phyloP scores from a whole-genome alignment of 2,888 invertebrate genomes.

The Leistus spinibarbis region DNA sequence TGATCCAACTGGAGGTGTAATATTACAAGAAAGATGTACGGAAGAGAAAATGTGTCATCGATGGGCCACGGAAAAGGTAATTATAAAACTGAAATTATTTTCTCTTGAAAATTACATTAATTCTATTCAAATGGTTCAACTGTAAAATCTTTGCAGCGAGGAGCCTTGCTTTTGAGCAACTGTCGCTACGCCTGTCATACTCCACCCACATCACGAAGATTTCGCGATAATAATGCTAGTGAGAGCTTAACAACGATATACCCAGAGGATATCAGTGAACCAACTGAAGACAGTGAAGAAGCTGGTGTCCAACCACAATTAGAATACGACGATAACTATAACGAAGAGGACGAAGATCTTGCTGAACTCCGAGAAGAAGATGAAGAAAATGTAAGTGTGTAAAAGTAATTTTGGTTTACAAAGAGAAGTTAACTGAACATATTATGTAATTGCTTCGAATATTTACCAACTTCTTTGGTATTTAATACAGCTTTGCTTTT shows the following conservation, averaged over 20 bases:
- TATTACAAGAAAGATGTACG: conserved; percentile 75
- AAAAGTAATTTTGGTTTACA: no score
- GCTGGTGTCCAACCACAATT: conserved; percentile 51
- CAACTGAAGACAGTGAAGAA: conserved; percentile 36
- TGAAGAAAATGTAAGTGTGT: conserved; percentile 28
- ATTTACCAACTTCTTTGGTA: no score
- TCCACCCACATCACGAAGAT: conserved; percentile 47
- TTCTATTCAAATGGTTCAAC: background rate
- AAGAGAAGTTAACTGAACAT: no score
- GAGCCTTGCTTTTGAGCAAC: conserved; percentile 68
- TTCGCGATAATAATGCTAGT: background rate
- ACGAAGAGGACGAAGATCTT: conserved; percentile 41
- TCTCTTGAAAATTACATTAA: background rate
- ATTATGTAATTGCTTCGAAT: no score
- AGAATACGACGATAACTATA: conserved; percentile 42
- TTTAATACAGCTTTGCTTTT: background rate
- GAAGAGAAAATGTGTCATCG: conserved; percentile 70
- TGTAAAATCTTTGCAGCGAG: conserved; percentile 58
- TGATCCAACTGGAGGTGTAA: conserved; percentile 70
- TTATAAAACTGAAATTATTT: background rate
- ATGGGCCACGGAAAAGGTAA: conserved; percentile 59
- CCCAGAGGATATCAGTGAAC: conserved; percentile 30
- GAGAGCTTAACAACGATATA: conserved; percentile 35
- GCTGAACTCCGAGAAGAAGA: conserved; percentile 12
- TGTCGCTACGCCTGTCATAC: conserved; percentile 75